Percentiles rank a stretch among this genome's conserved stretches.
These are phyloP conservation scores for Homalodisca vitripennis DNA, from an alignment of 1,140 invertebrate species.

Conservation along the genomic window DNA sequence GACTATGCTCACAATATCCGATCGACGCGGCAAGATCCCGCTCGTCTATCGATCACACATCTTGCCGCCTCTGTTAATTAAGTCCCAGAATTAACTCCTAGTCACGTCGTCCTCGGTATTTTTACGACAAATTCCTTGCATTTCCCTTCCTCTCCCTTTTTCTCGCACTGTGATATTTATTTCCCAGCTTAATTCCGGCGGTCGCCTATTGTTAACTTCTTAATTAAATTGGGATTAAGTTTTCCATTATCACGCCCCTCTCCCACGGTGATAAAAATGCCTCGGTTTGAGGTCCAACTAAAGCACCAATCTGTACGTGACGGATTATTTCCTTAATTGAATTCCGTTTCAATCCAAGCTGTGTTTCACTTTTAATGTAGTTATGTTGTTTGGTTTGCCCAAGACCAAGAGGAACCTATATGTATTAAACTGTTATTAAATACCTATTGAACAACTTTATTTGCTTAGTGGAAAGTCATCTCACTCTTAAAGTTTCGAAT, in stretches of 20 bases:
- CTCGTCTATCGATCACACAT: no score
- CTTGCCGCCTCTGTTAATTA: constrained; percentile 12
- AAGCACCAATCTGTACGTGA: constrained; percentile 6
- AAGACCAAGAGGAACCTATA: no score
- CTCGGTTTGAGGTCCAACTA: not conserved
- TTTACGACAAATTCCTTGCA: constrained; percentile 28
- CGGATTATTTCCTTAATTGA: constrained; percentile 6
- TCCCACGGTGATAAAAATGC: constrained; percentile 8
- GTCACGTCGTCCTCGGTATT: constrained; percentile 26
- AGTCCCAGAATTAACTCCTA: constrained; percentile 24
- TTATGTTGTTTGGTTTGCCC: no score
- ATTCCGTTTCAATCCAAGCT: not conserved
- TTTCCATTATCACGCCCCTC: constrained; percentile 1
- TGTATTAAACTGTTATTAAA: no score
- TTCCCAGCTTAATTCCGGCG: constrained; percentile 27
- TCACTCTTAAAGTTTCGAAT: no score
- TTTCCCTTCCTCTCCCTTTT: constrained; percentile 7
- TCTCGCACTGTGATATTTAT: constrained; percentile 30
- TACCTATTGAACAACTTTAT: no score
- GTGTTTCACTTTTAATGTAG: no score
- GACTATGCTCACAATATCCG: no score
- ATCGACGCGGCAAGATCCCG: no score
- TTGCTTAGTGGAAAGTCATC: no score
- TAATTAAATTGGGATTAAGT: constrained; percentile 26
- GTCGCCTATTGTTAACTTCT: constrained; percentile 23